Evolutionary conservation across 1,140 invertebrate species (phyloP).

Genomic region (Panagrolaimus sp.): DNA sequence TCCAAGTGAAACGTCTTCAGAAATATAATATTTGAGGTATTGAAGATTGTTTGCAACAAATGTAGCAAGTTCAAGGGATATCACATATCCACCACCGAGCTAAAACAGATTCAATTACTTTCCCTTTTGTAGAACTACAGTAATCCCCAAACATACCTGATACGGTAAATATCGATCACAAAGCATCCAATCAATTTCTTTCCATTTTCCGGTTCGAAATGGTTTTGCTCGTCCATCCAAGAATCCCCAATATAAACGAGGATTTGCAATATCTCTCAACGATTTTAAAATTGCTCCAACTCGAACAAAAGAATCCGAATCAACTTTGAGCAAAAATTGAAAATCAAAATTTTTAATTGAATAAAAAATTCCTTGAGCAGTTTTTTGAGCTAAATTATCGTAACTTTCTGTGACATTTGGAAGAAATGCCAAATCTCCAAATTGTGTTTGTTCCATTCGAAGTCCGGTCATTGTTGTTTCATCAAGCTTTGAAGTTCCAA

Average conservation of each 20-base stretch:
- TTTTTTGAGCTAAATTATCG: conserved; percentile 46
- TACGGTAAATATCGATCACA: conserved; percentile 88
- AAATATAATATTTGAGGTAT: conserved; percentile 70
- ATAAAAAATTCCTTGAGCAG: conserved; percentile 35
- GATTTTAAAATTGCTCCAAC: conserved; percentile 47
- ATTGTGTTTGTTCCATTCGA: conserved; percentile 32
- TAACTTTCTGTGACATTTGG: conserved; percentile 47
- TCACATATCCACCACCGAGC: conserved; percentile 84
- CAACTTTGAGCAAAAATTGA: conserved; percentile 51
- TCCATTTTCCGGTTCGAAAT: conserved; percentile 51
- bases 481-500: conserved; percentile 42
- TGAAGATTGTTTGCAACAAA: conserved; percentile 72
- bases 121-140: too few species aligned
- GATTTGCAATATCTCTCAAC: conserved; percentile 52
- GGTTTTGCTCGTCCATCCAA: conserved; percentile 57
- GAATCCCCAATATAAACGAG: conserved; percentile 58
- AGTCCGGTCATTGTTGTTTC: conserved; percentile 24
- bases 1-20: conserved; percentile 89
- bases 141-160: too few species aligned
- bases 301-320: conserved; percentile 54
- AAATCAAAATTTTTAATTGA: conserved; percentile 45
- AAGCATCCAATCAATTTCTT: conserved; percentile 44
- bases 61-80: conserved; percentile 74
- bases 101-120: conserved; percentile 32
- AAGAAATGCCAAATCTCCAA: conserved; percentile 46